Conservation (phyloP, 2,888 invertebrate genomes). For the Ypsolopha scabrella region DNA sequence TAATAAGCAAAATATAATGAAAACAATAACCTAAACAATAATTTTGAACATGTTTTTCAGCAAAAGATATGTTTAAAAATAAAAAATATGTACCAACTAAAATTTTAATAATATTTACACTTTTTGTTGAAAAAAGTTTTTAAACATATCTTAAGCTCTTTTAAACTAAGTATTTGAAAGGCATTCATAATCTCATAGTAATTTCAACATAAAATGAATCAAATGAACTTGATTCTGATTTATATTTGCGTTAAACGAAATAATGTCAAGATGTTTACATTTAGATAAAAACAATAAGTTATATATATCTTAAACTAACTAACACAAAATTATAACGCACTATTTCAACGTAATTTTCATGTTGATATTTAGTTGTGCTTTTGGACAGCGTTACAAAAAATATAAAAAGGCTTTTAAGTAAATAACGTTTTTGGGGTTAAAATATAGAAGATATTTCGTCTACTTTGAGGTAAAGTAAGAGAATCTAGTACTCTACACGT, state of each 20-base stretch:
- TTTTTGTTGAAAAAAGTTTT: slow-evolving; percentile 17
- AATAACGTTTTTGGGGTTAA: not conserved
- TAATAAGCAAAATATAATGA: slow-evolving; percentile 24
- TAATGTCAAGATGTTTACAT: not conserved
- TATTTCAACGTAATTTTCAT: not conserved
- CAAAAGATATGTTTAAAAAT: slow-evolving; percentile 20
- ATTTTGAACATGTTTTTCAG: slow-evolving; percentile 31
- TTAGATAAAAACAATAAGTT: slow-evolving; percentile 2
- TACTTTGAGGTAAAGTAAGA: slow-evolving; percentile 43
- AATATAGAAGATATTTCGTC: slow-evolving; percentile 9
- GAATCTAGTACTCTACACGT: slow-evolving; percentile 36
- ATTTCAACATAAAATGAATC: slow-evolving; percentile 34
- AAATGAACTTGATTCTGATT: not conserved
- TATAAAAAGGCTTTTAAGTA: slow-evolving; percentile 4
- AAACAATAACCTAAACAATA: slow-evolving; percentile 26
- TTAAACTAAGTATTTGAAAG: slow-evolving; percentile 8
- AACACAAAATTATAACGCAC: not conserved
- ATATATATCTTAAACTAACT: slow-evolving; percentile 1
- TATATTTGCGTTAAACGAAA: not conserved
- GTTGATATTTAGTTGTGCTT: slow-evolving; percentile 42
- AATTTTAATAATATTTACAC: slow-evolving; percentile 1
- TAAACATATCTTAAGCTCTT: slow-evolving; percentile 7
- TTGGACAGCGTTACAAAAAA: slow-evolving; percentile 28
- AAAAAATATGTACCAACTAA: not conserved
- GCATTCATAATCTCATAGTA: slow-evolving; percentile 57